Conservation (phyloP, 2,888 invertebrate genomes). For the Tribolium freemani region DNA sequence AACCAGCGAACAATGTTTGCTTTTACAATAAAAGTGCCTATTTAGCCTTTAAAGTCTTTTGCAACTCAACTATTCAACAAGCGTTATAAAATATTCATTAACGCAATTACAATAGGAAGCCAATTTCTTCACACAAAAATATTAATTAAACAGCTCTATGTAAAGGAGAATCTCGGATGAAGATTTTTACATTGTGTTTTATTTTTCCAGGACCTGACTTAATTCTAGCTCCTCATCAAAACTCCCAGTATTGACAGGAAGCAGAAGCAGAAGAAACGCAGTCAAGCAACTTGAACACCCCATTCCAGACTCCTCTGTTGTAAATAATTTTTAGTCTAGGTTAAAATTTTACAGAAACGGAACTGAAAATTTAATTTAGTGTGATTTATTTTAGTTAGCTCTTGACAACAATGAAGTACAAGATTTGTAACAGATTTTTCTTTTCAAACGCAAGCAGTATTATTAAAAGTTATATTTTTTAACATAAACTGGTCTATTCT, state of each 20-base stretch:
- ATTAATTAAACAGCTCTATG: neutral
- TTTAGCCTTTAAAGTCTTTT: slow-evolving; percentile 24
- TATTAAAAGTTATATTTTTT: neutral
- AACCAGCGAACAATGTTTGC: slow-evolving; percentile 29
- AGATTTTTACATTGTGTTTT: slow-evolving; percentile 39
- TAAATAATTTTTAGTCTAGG: neutral
- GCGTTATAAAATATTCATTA: slow-evolving; percentile 19
- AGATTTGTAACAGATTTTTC: neutral
- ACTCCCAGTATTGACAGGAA: slow-evolving; percentile 57
- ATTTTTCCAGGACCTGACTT: slow-evolving; percentile 66
- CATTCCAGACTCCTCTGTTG: neutral
- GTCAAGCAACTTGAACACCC: neutral
- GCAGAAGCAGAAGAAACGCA: slow-evolving; percentile 1
- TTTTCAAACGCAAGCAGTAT: neutral
- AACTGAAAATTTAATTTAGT: neutral
- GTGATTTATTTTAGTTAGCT: neutral
- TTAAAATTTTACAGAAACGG: neutral
- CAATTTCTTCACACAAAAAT: neutral
- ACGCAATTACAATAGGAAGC: slow-evolving; percentile 9
- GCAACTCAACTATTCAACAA: slow-evolving; percentile 1
- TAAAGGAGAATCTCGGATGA: too few species aligned
- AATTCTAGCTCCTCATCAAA: slow-evolving; percentile 64
- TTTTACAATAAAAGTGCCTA: slow-evolving; percentile 18
- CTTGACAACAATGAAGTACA: neutral
- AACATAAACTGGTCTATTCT: too few species aligned